Evolutionary conservation across 1,140 invertebrate species (phyloP).

Genomic region (Drosophila setifemur): DNA sequence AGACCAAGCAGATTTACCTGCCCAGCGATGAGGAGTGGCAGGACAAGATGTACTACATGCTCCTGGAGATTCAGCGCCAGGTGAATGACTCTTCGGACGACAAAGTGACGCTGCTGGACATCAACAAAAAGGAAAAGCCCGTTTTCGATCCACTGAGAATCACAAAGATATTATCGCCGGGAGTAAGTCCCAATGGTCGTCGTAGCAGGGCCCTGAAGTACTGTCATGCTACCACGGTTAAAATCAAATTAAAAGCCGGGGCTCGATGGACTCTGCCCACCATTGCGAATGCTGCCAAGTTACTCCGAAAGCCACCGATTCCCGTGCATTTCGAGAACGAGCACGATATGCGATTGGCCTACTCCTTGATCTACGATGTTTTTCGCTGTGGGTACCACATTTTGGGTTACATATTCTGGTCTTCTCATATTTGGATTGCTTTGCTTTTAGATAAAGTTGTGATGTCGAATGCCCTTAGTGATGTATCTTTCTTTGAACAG

Average conservation of each 20-base stretch:
- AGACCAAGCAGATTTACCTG: constrained; percentile 83
- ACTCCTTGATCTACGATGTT: constrained; percentile 90
- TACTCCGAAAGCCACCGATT: constrained; percentile 84
- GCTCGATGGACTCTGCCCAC: constrained; percentile 83
- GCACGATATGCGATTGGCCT: constrained; percentile 90
- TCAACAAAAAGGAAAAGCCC: constrained; percentile 66
- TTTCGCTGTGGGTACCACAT: constrained; percentile 87
- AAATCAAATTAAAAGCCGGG: constrained; percentile 45
- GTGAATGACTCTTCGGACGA: constrained; percentile 68
- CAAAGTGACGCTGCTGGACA: constrained; percentile 56
- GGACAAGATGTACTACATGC: constrained; percentile 87
- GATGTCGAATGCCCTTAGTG: constrained; percentile 86
- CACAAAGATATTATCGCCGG: constrained; percentile 53
- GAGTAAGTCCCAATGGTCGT: constrained; percentile 50
- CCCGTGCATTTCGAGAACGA: constrained; percentile 85
- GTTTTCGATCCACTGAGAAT: constrained; percentile 63
- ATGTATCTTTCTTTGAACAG: constrained; percentile 86
- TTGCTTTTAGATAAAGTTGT: constrained; percentile 86
- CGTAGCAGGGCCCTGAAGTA: constrained; percentile 43
- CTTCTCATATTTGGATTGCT: constrained; percentile 83
- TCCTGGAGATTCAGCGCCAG: constrained; percentile 87
- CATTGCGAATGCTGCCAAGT: constrained; percentile 85
- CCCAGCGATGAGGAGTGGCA: constrained; percentile 90
- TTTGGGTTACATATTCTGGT: not conserved
- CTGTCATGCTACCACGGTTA: constrained; percentile 57